Evolutionary conservation across 2,888 invertebrate genomes (phyloP).

Genomic region (Tetragonula carbonaria): DNA sequence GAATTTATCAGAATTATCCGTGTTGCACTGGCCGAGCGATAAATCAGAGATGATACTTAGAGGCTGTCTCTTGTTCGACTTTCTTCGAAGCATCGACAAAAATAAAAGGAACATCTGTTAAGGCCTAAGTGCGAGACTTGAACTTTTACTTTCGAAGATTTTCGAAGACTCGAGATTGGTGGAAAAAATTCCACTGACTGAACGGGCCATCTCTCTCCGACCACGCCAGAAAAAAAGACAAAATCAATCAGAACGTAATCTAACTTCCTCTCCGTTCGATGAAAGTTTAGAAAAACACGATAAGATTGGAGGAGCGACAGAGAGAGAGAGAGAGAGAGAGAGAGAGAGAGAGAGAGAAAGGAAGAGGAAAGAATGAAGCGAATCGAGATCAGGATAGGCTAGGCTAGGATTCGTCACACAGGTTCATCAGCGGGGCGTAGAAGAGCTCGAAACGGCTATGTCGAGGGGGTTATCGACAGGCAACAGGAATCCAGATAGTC

Average conservation of each 20-base stretch:
- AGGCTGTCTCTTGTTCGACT: too few species aligned
- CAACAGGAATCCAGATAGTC: slow-evolving; percentile 75
- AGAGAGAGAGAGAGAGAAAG: background rate
- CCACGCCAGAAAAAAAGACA: background rate
- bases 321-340: too few species aligned
- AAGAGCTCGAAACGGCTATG: slow-evolving; percentile 49
- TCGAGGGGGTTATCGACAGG: slow-evolving; percentile 66
- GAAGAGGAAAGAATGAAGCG: background rate
- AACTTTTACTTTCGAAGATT: too few species aligned
- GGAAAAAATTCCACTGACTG: too few species aligned
- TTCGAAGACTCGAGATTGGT: too few species aligned
- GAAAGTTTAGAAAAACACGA: background rate
- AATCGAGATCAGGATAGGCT: slow-evolving; percentile 19
- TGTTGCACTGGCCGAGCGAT: background rate
- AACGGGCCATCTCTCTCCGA: background rate
- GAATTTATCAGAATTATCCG: slow-evolving; percentile 27
- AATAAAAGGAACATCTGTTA: too few species aligned
- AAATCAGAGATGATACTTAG: slow-evolving; percentile 9
- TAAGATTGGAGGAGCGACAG: background rate
- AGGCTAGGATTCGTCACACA: slow-evolving; percentile 37
- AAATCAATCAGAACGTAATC: background rate
- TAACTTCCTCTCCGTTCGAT: background rate
- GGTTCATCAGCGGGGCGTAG: slow-evolving; percentile 32
- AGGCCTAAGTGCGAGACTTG: too few species aligned
- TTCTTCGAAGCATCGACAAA: too few species aligned